Conservation (phyloP, 1,140 invertebrate genomes). For the Maniola jurtina region DNA sequence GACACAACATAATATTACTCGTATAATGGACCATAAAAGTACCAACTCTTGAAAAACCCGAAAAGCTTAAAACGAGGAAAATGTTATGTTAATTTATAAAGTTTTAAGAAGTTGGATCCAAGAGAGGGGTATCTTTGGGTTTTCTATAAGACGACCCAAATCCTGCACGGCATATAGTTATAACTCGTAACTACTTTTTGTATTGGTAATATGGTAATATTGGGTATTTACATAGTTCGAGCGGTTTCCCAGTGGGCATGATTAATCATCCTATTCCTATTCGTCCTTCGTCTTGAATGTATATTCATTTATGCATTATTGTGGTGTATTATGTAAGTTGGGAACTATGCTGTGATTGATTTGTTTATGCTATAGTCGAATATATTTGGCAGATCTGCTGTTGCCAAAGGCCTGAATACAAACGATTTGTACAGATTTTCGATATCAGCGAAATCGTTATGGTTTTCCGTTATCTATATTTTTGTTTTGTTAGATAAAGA, state of each 20-base stretch:
- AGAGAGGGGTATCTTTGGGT: background rate
- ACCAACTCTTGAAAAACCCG: too few species aligned
- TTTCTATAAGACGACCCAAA: background rate
- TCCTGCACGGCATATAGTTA: background rate
- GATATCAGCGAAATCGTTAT: background rate
- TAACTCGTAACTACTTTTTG: constrained; percentile 17
- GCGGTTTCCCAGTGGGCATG: constrained; percentile 36
- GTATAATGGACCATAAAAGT: too few species aligned
- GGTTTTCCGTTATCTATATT: background rate
- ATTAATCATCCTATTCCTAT: constrained; percentile 40
- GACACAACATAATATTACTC: too few species aligned
- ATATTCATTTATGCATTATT: constrained; percentile 14
- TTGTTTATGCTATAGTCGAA: background rate
- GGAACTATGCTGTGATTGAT: constrained; percentile 6
- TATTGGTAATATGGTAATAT: constrained; percentile 39
- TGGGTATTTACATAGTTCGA: constrained; percentile 39
- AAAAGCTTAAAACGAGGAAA: too few species aligned
- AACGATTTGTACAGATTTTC: background rate
- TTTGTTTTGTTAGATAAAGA: too few species aligned
- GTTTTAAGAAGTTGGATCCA: background rate
- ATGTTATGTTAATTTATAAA: background rate
- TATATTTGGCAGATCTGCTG: constrained; percentile 3
- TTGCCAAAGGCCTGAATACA: constrained; percentile 7
- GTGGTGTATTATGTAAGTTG: constrained; percentile 9
- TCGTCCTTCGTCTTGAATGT: constrained; percentile 29